Percentiles rank a stretch among this genome's conserved stretches.
Evolutionary conservation across 2,797 vertebrate genomes (phyloP).

Genomic region (Rhynchonycteris naso): DNA sequence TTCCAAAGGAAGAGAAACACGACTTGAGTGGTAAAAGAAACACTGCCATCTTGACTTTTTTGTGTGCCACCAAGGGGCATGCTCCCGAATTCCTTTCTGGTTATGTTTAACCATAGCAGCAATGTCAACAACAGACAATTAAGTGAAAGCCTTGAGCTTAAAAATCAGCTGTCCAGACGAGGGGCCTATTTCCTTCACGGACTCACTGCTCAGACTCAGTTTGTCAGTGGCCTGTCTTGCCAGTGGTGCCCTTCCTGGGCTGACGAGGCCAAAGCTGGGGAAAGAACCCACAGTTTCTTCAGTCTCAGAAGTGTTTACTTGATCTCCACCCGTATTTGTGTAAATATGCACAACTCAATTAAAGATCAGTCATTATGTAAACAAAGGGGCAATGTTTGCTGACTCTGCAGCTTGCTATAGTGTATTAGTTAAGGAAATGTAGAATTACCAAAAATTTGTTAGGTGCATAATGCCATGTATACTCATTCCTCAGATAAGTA

Average conservation of each 20-base stretch:
- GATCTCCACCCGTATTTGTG: conserved; percentile 7
- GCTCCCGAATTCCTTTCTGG: not conserved
- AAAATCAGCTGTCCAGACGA: conserved; percentile 32
- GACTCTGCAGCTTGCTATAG: not conserved
- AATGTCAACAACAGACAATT: conserved; percentile 43
- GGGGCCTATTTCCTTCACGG: not conserved
- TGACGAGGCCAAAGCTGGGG: not conserved
- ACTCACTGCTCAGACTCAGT: not conserved
- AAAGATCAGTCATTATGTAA: conserved; percentile 38
- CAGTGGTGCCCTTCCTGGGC: not conserved
- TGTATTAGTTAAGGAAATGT: not conserved
- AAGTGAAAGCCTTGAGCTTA: conserved; percentile 53
- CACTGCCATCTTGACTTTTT: not conserved
- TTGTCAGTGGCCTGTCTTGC: not conserved
- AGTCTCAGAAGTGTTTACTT: not conserved
- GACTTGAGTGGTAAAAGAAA: not conserved
- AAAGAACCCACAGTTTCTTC: not conserved
- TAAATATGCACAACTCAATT: conserved; percentile 45
- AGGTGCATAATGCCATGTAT: not conserved
- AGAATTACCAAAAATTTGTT: not conserved
- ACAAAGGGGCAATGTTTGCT: not conserved
- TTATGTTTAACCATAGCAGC: conserved; percentile 19
- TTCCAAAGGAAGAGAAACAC: not conserved
- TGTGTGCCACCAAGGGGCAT: not conserved
- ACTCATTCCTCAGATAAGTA: conserved; percentile 30